These are phyloP conservation scores for Chaenocephalus aceratus DNA, from an alignment of 2,113 vertebrate species.

Conservation along the genomic window DNA sequence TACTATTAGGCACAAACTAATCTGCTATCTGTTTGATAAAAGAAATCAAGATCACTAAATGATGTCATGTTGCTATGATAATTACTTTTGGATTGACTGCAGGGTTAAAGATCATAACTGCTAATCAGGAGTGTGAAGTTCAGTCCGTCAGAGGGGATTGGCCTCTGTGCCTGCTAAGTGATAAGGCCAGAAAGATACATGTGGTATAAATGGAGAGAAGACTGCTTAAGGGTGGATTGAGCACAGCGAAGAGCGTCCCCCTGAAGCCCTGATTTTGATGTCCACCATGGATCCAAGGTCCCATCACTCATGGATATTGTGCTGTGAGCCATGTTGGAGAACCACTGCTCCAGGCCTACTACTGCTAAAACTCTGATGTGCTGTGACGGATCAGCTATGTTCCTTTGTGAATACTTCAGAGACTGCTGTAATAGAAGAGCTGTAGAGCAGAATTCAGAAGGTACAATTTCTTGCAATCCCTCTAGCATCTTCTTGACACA, in stretches of 20 bases:
- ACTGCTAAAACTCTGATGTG: slow-evolving; percentile 6
- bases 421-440: slow-evolving; percentile 33
- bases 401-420: slow-evolving; percentile 17
- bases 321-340: slow-evolving; percentile 24
- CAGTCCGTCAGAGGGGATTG: slow-evolving; percentile 36
- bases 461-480: slow-evolving; percentile 8
- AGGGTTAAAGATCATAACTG: slow-evolving; percentile 57
- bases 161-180: neutral
- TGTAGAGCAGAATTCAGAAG: slow-evolving; percentile 26
- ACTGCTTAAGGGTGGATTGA: neutral
- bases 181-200: slow-evolving; percentile 28
- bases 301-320: slow-evolving; percentile 40
- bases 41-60: neutral
- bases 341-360: neutral
- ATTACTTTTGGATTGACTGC: slow-evolving; percentile 12
- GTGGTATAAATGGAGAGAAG: slow-evolving; percentile 28
- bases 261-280: neutral
- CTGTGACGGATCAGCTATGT: slow-evolving; percentile 4
- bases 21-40: slow-evolving; percentile 10
- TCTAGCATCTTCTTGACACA: slow-evolving; percentile 19
- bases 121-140: slow-evolving; percentile 67
- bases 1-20: neutral
- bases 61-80: neutral
- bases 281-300: slow-evolving; percentile 10
- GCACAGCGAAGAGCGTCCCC: neutral